Conservation (phyloP, 2,797 vertebrate species). For the Tarsius wallacei region DNA sequence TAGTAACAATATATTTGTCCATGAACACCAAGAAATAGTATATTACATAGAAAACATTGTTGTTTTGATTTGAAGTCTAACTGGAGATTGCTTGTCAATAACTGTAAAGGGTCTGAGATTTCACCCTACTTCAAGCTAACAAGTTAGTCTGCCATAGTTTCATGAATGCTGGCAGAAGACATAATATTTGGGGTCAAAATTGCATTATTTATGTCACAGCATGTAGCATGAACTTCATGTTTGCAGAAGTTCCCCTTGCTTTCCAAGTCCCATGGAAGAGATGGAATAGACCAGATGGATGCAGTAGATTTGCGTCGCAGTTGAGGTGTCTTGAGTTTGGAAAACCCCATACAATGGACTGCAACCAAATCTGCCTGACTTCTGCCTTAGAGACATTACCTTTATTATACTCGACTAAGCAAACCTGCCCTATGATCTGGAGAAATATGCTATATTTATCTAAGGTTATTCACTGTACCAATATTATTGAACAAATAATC, state of each 20-base stretch:
- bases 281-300: background rate
- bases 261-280: background rate
- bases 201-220: background rate
- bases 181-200: background rate
- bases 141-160: background rate
- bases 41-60: background rate
- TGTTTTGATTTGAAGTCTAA: constrained; percentile 15
- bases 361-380: background rate
- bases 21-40: background rate
- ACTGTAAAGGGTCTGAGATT: background rate
- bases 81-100: background rate
- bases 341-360: background rate
- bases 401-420: background rate
- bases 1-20: background rate
- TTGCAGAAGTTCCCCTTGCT: background rate
- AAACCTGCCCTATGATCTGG: background rate
- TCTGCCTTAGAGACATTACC: background rate
- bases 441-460: background rate
- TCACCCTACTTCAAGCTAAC: background rate
- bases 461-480: background rate
- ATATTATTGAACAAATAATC: background rate
- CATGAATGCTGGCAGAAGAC: background rate
- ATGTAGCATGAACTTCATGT: background rate
- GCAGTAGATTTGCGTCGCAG: background rate
- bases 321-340: background rate